Evolutionary conservation across 2,113 vertebrate genomes (phyloP).

Genomic region (Puntigrus tetrazona): DNA sequence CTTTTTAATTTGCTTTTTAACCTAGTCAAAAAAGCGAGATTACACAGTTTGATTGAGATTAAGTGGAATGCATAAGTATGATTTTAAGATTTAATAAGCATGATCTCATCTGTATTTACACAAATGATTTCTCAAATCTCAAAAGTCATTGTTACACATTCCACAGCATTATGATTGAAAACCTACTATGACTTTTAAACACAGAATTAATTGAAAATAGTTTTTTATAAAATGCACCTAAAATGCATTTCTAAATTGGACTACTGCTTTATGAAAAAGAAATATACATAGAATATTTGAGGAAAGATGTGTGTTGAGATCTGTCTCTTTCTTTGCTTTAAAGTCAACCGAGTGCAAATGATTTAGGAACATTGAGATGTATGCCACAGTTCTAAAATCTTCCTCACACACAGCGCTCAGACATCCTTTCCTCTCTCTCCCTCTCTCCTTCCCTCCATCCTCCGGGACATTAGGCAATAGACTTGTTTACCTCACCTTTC

Average conservation of each 20-base stretch:
- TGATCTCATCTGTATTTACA: too few species aligned
- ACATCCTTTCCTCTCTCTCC: slow-evolving; percentile 43
- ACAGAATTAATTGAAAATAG: not conserved
- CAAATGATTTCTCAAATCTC: too few species aligned
- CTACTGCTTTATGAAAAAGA: not conserved
- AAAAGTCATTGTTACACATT: not conserved
- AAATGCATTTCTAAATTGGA: not conserved
- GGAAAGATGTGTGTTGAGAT: slow-evolving; percentile 57
- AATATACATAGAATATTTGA: not conserved
- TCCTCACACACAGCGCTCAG: slow-evolving; percentile 47
- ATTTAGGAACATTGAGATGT: slow-evolving; percentile 66
- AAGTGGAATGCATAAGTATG: too few species aligned
- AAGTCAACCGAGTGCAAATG: slow-evolving; percentile 78
- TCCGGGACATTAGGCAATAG: slow-evolving; percentile 81
- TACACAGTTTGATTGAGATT: too few species aligned
- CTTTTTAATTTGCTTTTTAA: too few species aligned
- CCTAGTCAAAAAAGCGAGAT: too few species aligned
- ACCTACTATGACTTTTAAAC: not conserved
- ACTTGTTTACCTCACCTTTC: slow-evolving; percentile 85
- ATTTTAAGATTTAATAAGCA: too few species aligned
- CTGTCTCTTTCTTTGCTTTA: slow-evolving; percentile 65
- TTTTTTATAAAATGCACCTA: not conserved
- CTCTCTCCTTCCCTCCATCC: slow-evolving; percentile 70
- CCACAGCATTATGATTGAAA: not conserved
- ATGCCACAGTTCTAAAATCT: slow-evolving; percentile 56